Percentiles rank a stretch among this genome's conserved stretches.
Conservation (phyloP, 2,113 vertebrate species). For the Narcine bancroftii region DNA sequence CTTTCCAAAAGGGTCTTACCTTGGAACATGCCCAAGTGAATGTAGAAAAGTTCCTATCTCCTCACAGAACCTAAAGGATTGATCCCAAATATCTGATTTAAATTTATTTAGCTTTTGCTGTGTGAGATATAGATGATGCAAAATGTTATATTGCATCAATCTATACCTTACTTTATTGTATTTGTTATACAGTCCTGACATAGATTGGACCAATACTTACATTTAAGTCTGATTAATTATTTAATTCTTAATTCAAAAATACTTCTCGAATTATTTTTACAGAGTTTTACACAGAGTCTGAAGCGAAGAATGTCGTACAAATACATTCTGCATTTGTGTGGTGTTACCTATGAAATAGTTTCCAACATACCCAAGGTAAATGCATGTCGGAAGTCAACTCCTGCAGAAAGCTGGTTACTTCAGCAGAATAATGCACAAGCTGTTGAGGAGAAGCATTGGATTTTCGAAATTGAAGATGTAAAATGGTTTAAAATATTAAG, state of each 20-base stretch:
- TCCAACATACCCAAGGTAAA: constrained; percentile 97
- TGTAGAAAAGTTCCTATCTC: too few species aligned
- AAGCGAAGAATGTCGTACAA: constrained; percentile 92
- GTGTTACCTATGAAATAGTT: constrained; percentile 93
- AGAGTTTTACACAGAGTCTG: constrained; percentile 97
- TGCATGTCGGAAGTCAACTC: background rate
- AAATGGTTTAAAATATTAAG: background rate
- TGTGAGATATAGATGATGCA: too few species aligned
- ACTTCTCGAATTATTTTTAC: constrained; percentile 39
- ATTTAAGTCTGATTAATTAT: too few species aligned
- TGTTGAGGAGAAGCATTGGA: background rate
- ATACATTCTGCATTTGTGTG: constrained; percentile 78
- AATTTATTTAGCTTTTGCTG: too few species aligned
- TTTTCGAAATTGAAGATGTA: background rate
- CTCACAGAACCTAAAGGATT: too few species aligned
- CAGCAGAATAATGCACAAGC: background rate
- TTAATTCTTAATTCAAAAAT: constrained; percentile 12
- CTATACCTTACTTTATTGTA: too few species aligned
- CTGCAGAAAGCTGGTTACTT: background rate
- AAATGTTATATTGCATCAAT: too few species aligned
- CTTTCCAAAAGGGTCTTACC: too few species aligned
- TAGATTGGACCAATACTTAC: too few species aligned
- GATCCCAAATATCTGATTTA: too few species aligned
- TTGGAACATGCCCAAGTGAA: too few species aligned
- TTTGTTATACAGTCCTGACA: too few species aligned